Conservation (phyloP, 2,113 vertebrate genomes). For the Microcebus jonahi region DNA sequence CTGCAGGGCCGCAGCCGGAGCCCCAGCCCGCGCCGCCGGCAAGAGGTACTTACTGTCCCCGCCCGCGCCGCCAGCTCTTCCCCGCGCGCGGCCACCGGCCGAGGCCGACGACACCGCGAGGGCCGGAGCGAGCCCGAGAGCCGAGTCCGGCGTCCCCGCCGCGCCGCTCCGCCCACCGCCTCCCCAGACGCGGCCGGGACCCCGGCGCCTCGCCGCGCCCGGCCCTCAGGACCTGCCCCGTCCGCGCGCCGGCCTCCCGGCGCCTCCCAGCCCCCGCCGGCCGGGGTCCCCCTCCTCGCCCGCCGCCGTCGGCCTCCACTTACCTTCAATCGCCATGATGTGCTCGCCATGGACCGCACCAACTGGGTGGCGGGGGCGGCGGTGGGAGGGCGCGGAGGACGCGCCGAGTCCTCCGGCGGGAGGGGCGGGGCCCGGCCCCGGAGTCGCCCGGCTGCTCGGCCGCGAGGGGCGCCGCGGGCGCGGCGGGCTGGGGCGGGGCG, state of each 20-base stretch:
- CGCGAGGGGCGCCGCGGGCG: not conserved
- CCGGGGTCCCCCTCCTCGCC: not conserved
- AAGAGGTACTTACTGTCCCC: not conserved
- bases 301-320: constrained; percentile 50
- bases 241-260: not conserved
- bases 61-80: not conserved
- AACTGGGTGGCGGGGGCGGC: constrained; percentile 12
- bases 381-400: not conserved
- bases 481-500: not conserved
- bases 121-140: not conserved
- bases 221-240: not conserved
- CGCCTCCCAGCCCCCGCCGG: not conserved
- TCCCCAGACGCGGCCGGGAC: not conserved
- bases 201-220: not conserved
- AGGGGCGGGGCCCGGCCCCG: not conserved
- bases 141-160: not conserved
- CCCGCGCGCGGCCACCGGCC: not conserved
- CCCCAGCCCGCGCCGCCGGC: not conserved
- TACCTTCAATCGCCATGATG: constrained; percentile 82
- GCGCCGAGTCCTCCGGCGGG: not conserved
- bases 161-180: constrained; percentile 34
- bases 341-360: constrained; percentile 73
- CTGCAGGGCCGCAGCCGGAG: not conserved
- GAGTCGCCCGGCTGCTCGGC: not conserved
- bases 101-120: not conserved